Evolutionary conservation across 2,113 vertebrate genomes (phyloP).

Genomic region (Rhea pennata): DNA sequence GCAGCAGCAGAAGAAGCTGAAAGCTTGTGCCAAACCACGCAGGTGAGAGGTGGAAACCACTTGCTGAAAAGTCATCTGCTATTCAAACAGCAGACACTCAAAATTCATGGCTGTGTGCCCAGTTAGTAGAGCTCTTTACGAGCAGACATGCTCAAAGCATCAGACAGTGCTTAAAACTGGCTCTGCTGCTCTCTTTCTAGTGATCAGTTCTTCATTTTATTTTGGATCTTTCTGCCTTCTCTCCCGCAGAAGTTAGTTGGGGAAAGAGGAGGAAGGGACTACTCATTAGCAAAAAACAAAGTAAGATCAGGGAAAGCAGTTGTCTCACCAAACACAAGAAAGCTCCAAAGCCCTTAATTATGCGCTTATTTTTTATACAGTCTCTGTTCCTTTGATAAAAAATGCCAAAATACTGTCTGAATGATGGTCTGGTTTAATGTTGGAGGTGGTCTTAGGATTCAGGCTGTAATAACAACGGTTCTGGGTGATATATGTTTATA

Average conservation of each 20-base stretch:
- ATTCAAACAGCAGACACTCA: neutral
- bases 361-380: neutral
- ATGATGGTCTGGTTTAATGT: neutral
- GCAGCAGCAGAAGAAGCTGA: neutral
- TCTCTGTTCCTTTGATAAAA: neutral
- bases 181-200: neutral
- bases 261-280: neutral
- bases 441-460: neutral
- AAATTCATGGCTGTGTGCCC: fast-evolving
- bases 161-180: neutral
- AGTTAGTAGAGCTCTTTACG: neutral
- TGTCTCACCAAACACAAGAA: neutral
- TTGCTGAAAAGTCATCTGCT: neutral
- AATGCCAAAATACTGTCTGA: neutral
- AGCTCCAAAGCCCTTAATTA: neutral
- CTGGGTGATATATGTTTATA: neutral
- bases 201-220: neutral
- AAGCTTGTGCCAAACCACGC: neutral
- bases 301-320: fast-evolving
- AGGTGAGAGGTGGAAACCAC: neutral
- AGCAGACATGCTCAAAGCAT: neutral
- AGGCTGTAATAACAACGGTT: neutral
- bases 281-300: neutral
- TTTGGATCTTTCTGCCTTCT: neutral
- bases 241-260: neutral